A percentile compares a stretch with the other conserved stretches of the same genome.
Evolutionary conservation across 23 tunicate genomes (phyloP).

Genomic region (Botrylloides violaceus): DNA sequence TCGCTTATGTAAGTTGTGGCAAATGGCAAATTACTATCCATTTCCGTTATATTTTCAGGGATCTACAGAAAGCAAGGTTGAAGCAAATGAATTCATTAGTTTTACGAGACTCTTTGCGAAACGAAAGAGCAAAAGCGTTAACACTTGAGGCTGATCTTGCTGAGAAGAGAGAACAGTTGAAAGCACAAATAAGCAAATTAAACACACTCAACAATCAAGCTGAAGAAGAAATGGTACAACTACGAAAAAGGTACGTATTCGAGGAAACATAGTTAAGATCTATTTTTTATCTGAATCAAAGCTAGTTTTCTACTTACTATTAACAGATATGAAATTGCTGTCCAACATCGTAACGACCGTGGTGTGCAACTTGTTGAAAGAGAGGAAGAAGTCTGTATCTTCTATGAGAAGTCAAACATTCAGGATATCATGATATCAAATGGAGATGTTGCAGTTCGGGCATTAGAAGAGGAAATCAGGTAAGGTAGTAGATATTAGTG

Average conservation of each 20-base stretch:
- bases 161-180: slow-evolving; percentile 79
- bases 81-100: slow-evolving; percentile 72
- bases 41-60: slow-evolving; percentile 31
- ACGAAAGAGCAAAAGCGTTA: slow-evolving; percentile 64
- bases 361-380: slow-evolving; percentile 96
- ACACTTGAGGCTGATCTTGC: slow-evolving; percentile 52
- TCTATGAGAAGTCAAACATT: slow-evolving; percentile 88
- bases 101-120: slow-evolving; percentile 65
- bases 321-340: slow-evolving; percentile 56
- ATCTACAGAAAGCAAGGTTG: slow-evolving; percentile 70
- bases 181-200: slow-evolving; percentile 79
- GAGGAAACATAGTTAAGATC: no score
- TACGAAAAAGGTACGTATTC: slow-evolving; percentile 51
- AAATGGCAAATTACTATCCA: no score
- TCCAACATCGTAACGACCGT: slow-evolving; percentile 94
- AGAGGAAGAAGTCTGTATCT: slow-evolving; percentile 96
- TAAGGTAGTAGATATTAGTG: no score
- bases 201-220: slow-evolving; percentile 95
- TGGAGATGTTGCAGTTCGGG: slow-evolving; percentile 78
- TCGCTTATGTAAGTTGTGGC: no score
- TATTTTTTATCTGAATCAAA: no score
- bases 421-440: slow-evolving; percentile 91
- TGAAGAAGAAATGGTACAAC: slow-evolving; percentile 88
- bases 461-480: slow-evolving; percentile 84
- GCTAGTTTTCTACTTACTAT: not conserved